Evolutionary conservation across 92 coral and sea anemone species (phyloP), one percentile per base, ranked within the genome.

Genomic region (Bergia puertoricense): DNA sequence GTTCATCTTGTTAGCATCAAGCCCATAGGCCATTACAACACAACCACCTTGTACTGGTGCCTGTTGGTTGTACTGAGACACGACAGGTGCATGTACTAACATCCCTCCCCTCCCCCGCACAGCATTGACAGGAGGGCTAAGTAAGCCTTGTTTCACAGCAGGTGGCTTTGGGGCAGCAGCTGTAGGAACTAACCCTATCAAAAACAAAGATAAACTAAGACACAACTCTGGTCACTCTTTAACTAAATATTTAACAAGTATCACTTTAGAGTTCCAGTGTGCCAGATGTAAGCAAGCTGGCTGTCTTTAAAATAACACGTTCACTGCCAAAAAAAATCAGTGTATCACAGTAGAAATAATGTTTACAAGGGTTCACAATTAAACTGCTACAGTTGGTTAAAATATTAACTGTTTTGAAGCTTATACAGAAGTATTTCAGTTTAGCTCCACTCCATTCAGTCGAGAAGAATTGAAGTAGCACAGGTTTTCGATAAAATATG

Each of bases 21-120:
- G 91, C 9, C 99, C 99, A 67, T 97, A 97, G 8, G 93, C 96
- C 99, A 97, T 97, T 8, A 95, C 85, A 50, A 97, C 99, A 75
- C 94, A 91, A 0, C 97, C 98, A 39, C 98, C 98, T 16, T 93
- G 76, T 72, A 92, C 94, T 20, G 91, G 88, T 20, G 59, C 59
- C 10, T 57, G 85, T 37, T 96, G 95, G n/a, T 88, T 81, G 81
- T 92, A 89, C 81, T 86, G 85, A 0, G 93, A 88, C 5, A 85
- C 82, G 45, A 86, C 90, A 22, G 86, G 86, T 1, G 94, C 88
- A 82, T 86, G 93, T 46, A 90, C 93, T 50, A 91, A 43, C 48
- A 91, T 90, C 54, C 87, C 81, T n/a, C 93, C 93, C 77, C 82
- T 86, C 69, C 95, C 86, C 45, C 86, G 85, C 14, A 71, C 81